Conservation (phyloP, 2,113 vertebrate genomes). For the Aptenodytes forsteri region DNA sequence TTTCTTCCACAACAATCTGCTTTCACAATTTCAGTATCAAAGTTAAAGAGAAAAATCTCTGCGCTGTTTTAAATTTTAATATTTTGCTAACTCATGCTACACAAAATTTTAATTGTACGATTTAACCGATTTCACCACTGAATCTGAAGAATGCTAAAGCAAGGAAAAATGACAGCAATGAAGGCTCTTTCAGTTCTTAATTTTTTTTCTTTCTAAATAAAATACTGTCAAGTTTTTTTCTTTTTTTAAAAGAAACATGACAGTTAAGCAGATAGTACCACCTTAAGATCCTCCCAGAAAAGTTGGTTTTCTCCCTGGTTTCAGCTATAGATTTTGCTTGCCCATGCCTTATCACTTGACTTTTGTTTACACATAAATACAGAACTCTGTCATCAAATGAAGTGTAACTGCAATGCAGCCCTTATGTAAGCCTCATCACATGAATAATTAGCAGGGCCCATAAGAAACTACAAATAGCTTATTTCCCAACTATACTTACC, state of each 20-base stretch:
- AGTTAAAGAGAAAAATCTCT: background rate
- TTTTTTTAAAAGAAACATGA: background rate
- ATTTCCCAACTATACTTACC: background rate
- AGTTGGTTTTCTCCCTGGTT: background rate
- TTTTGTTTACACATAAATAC: constrained; percentile 46
- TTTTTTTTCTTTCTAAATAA: background rate
- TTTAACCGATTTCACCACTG: background rate
- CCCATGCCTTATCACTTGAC: background rate
- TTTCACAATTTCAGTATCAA: background rate
- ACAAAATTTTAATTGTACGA: background rate
- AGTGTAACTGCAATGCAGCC: background rate
- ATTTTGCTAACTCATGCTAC: background rate
- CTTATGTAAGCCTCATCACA: constrained; percentile 31
- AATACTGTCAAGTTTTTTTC: background rate
- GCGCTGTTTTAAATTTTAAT: background rate
- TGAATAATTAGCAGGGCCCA: constrained; percentile 26
- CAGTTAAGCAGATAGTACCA: background rate
- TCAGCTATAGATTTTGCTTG: constrained; percentile 21
- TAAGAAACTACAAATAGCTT: constrained; percentile 1
- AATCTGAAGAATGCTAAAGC: background rate
- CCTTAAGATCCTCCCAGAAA: background rate
- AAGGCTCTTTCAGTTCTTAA: background rate
- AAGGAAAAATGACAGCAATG: background rate
- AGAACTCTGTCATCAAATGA: constrained; percentile 18
- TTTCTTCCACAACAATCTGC: background rate